Evolutionary conservation across 2,888 invertebrate genomes (phyloP).

Genomic region (Pyrrhia umbra): DNA sequence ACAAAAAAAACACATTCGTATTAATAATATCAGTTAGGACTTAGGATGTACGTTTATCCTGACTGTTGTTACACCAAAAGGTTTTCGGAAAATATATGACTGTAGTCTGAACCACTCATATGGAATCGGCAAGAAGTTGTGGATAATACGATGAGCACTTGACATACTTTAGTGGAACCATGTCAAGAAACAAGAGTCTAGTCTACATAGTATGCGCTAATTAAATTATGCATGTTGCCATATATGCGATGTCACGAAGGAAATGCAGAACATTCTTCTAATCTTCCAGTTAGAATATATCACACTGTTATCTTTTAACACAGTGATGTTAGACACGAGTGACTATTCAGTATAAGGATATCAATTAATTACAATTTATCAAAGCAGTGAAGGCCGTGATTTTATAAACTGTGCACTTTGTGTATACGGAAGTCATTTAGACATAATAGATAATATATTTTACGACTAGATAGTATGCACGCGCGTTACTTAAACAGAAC

Average conservation of each 20-base stretch:
- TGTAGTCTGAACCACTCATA: neutral
- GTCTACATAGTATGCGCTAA: conserved; percentile 37
- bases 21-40: too few relatives aligned
- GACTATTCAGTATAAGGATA: conserved; percentile 19
- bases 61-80: neutral
- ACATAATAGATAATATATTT: neutral
- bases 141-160: conserved; percentile 18
- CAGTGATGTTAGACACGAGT: conserved; percentile 3
- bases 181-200: conserved; percentile 32
- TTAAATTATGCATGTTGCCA: conserved; percentile 46
- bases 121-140: too few relatives aligned
- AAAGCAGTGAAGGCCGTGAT: conserved; percentile 16
- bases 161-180: conserved; percentile 32
- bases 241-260: conserved; percentile 33
- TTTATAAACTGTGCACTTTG: conserved; percentile 1
- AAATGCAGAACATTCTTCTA: conserved; percentile 33
- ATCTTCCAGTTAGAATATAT: conserved; percentile 17
- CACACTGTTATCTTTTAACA: conserved; percentile 26
- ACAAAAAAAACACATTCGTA: too few relatives aligned
- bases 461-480: neutral
- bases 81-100: neutral
- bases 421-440: neutral
- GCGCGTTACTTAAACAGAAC: neutral
- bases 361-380: conserved; percentile 6
- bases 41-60: too few relatives aligned